Evolutionary conservation across 2,888 invertebrate species (phyloP).

Genomic region (Latheticus oryzae): DNA sequence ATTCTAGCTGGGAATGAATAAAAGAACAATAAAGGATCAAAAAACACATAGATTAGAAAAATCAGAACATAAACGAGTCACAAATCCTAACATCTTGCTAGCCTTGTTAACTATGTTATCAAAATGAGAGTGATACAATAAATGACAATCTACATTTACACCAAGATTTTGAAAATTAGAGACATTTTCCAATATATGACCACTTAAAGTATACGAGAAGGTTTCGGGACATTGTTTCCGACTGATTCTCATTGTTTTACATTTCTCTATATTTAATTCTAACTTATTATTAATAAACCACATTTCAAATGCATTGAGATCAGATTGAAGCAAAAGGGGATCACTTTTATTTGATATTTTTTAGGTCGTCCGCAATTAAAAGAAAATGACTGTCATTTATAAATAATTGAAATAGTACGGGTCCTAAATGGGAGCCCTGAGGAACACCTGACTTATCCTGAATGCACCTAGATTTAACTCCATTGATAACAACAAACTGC

Average conservation of each 20-base stretch:
- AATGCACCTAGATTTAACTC: not conserved
- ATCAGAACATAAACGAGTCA: not conserved
- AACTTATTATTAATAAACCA: too few relatives aligned
- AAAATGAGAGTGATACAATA: too few relatives aligned
- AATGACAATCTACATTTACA: too few relatives aligned
- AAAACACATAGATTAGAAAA: not conserved
- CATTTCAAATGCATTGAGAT: not conserved
- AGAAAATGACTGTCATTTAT: conserved; percentile 2
- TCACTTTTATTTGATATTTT: not conserved
- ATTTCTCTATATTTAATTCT: too few relatives aligned
- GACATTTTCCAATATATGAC: too few relatives aligned
- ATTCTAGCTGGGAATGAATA: not conserved
- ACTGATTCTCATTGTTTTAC: not conserved
- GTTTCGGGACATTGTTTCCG: not conserved
- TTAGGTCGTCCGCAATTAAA: not conserved
- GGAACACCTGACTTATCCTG: not conserved
- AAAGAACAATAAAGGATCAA: not conserved
- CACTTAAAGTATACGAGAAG: not conserved
- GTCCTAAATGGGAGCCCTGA: conserved; percentile 2
- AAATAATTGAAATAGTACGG: not conserved
- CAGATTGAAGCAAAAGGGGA: not conserved
- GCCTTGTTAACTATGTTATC: too few relatives aligned
- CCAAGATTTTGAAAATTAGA: too few relatives aligned
- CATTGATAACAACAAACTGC: conserved; percentile 1
- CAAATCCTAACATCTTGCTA: conserved; percentile 1